Percentiles rank a stretch among this genome's conserved stretches.
Evolutionary conservation across 2,113 vertebrate species (phyloP).

Genomic region (Triplophysa siluroides): DNA sequence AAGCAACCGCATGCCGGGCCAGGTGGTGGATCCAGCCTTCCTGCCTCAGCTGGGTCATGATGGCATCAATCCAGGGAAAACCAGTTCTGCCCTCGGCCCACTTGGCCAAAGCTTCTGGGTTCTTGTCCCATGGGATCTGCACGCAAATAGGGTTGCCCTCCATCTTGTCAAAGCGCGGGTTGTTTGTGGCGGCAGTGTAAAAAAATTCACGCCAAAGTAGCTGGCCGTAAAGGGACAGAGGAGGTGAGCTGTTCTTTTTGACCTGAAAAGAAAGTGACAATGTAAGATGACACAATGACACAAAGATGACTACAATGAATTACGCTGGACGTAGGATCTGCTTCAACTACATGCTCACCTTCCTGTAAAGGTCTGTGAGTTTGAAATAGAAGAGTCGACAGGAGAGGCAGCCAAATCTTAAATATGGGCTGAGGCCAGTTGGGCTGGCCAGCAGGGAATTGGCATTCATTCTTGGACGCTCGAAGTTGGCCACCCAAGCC

Average conservation of each 20-base stretch:
- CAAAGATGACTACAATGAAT: not conserved
- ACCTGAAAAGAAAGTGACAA: conserved; percentile 73
- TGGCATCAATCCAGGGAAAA: conserved; percentile 97
- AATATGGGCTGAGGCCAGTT: conserved; percentile 94
- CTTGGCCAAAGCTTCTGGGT: conserved; percentile 95
- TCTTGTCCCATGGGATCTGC: conserved; percentile 97
- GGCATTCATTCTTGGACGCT: conserved; percentile 96
- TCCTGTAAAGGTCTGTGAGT: conserved; percentile 94
- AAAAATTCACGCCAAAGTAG: conserved; percentile 98
- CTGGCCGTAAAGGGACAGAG: conserved; percentile 96
- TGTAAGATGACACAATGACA: not conserved
- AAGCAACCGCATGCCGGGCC: conserved; percentile 94
- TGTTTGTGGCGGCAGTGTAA: conserved; percentile 96
- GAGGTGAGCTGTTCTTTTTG: conserved; percentile 97
- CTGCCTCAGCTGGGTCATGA: conserved; percentile 96
- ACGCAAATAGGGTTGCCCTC: conserved; percentile 98
- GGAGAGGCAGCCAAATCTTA: conserved; percentile 96
- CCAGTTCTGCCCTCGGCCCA: conserved; percentile 96
- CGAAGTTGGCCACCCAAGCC: conserved; percentile 99
- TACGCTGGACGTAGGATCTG: not conserved
- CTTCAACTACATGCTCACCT: conserved; percentile 71
- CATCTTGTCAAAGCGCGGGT: conserved; percentile 99
- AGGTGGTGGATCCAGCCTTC: conserved; percentile 98
- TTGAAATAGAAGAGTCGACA: conserved; percentile 98
- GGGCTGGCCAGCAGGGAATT: conserved; percentile 96